Evolutionary conservation across 1,140 invertebrate genomes (phyloP).

Genomic region (Gonioctena quinquepunctata): DNA sequence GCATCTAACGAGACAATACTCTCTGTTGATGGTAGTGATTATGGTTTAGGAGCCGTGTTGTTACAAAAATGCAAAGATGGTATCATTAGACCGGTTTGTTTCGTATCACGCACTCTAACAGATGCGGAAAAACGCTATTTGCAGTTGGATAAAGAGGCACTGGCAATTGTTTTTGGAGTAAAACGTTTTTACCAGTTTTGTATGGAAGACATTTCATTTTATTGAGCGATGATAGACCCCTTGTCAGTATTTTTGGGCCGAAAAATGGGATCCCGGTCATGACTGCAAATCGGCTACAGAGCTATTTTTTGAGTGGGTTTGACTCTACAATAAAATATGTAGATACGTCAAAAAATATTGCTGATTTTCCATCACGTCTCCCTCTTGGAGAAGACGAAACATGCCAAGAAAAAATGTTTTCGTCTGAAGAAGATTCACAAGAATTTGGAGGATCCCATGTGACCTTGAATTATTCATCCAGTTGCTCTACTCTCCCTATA

Average conservation of each 20-base stretch:
- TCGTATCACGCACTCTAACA: slow-evolving; percentile 55
- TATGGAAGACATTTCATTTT: slow-evolving; percentile 58
- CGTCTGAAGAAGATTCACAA: not conserved
- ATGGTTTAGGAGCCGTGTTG: slow-evolving; percentile 42
- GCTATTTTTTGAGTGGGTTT: slow-evolving; percentile 46
- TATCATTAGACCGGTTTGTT: slow-evolving; percentile 53
- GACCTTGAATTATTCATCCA: not conserved
- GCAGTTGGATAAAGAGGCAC: slow-evolving; percentile 61
- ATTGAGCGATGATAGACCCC: slow-evolving; percentile 59
- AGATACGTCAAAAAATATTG: not conserved
- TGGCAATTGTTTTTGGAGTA: slow-evolving; percentile 53
- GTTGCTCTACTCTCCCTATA: not conserved
- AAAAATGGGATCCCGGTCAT: slow-evolving; percentile 46
- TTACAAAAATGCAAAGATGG: slow-evolving; percentile 40
- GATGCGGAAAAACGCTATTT: slow-evolving; percentile 57
- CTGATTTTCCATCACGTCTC: not conserved
- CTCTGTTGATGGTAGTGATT: slow-evolving; percentile 30
- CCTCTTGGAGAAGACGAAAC: not conserved
- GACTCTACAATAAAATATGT: slow-evolving; percentile 31
- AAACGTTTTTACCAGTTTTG: slow-evolving; percentile 61
- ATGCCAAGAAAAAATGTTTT: not conserved
- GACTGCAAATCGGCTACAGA: slow-evolving; percentile 46
- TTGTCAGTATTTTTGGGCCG: slow-evolving; percentile 55
- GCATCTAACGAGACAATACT: slow-evolving; percentile 21
- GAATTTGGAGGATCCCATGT: not conserved